Percentiles rank a stretch among this genome's conserved stretches.
Conservation (phyloP, 1,140 invertebrate genomes). For the Hyphantria cunea region DNA sequence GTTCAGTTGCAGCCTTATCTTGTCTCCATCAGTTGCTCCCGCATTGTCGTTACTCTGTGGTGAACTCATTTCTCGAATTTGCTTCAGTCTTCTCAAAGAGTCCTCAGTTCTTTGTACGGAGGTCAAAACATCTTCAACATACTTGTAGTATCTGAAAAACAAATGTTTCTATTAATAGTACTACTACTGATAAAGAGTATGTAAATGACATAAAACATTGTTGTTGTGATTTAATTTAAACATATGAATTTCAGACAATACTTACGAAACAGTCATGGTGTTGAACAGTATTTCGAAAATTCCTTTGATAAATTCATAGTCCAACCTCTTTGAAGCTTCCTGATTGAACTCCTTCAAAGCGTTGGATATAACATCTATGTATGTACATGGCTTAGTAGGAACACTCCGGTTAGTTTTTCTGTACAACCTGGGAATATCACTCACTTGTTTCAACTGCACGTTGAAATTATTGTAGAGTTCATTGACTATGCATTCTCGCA, state of each 20-base stretch:
- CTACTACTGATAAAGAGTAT: slow-evolving; percentile 19
- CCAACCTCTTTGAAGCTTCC: slow-evolving; percentile 81
- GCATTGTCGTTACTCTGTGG: slow-evolving; percentile 69
- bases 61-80: slow-evolving; percentile 87
- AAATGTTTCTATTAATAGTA: too few relatives aligned
- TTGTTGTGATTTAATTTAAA: not conserved
- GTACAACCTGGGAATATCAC: slow-evolving; percentile 95
- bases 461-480: slow-evolving; percentile 83
- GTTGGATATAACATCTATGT: slow-evolving; percentile 87
- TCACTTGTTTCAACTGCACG: slow-evolving; percentile 88
- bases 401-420: slow-evolving; percentile 95
- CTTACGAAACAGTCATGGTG: slow-evolving; percentile 86
- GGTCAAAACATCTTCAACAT: slow-evolving; percentile 93
- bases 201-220: not conserved
- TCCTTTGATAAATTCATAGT: slow-evolving; percentile 80
- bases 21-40: slow-evolving; percentile 92
- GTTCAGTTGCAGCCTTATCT: slow-evolving; percentile 94
- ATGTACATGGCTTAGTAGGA: slow-evolving; percentile 89
- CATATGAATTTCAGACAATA: slow-evolving; percentile 41
- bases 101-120: slow-evolving; percentile 98
- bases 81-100: slow-evolving; percentile 93
- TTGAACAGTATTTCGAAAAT: slow-evolving; percentile 83
- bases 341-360: slow-evolving; percentile 84
- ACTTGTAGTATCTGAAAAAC: slow-evolving; percentile 90
- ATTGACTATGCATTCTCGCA: slow-evolving; percentile 83